Evolutionary conservation across 2,888 invertebrate species (phyloP), one percentile per base, ranked within the genome.

Genomic region (Spisula solida): DNA sequence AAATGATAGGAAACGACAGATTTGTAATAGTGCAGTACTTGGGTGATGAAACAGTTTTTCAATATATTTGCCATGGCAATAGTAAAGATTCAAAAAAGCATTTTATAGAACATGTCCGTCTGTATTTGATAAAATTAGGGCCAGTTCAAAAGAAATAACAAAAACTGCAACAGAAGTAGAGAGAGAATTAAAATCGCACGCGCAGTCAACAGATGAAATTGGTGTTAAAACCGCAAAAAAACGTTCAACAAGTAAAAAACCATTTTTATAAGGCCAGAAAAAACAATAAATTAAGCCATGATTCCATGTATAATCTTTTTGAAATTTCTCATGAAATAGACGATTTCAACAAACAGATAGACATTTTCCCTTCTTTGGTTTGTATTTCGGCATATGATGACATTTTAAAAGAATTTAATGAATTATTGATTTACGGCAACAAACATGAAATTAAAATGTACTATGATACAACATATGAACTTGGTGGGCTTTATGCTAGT

Each of bases 341-440:
- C 10, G 8, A 70, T 20, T 70, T 70, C 20, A 70, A 70, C 70
- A 70, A 70, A n/a, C 70, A 70, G n/a, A 18, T 70, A 20, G 78
- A 78, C 31, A 41, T 78, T 78, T 31, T 18, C 25, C 31, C 31
- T 6, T 78, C 87, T 18, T 16, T 87, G 2, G 48, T 83, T 1
- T 83, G 82, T 25, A 80, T 87, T 55, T 56, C 66, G 41, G 82
- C 48, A 6, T 29, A 78, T 10, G 31, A 78, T 16, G 80, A 87
- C 41, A 80, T 83, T 14, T 5, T 70, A 12, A 16, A 66, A 1
- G 84, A 88, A 41, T 88, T 88, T 34, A 88, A 85, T 34, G 56
- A 85, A 1, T 20, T 85, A 10, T 34, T 79, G 14, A n/a, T 18
- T 6, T 78, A 34, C 12, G 56, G 51, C n/a, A 14, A 18, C 18